Base-by-base conservation (phyloP, 2,797 vertebrate species). In the Bucorvus abyssinicus region DNA sequence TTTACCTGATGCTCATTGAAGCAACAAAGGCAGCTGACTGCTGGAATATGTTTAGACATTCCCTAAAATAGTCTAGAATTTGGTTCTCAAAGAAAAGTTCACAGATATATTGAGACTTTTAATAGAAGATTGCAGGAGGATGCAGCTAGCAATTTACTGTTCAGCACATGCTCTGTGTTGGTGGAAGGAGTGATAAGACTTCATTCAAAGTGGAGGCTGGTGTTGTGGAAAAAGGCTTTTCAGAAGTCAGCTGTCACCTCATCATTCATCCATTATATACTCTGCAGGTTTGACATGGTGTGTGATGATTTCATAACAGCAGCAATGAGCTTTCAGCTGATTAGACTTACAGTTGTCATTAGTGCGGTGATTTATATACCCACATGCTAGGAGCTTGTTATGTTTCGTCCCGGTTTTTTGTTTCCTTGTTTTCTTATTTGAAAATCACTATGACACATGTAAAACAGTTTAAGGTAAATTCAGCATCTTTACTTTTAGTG, bases 121-220 rank as follows among this genome's bases (percentile, higher is more conserved):
- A 86, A 81, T 80, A 89, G 74, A 84, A 93, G 36, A 71, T 56
- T 71, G 57, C 42, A 76, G 76, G 45, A 90, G 44, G 29, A 57
- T 81, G 47, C 76, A 88, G 53, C 61, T 88, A 84, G 47, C 36
- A 95, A 91, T 92, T 89, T 91, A 89, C 22, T 2, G 1, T 75
- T 93, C 84, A 71, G 61, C 57, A 61, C 34, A 68, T 30, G 21
- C 14, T 60, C 60, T 81, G 24, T 93, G 87, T 89, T 95, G 78
- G 87, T 94, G 87, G 89, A 55, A 94, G 89, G 69, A 91, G 86
- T 90, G 87, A 82, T 76, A 91, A 92, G 9, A 14, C 47, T 89
- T 95, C 45, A 81, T 42, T 94, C 86, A 81, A 82, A 95, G 82
- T 87, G 85, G 50, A 67, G 52, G 30, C 36, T 84, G 63, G 17